Conservation (phyloP, 2,888 invertebrate species). For the Archaeoteleia sp. region DNA sequence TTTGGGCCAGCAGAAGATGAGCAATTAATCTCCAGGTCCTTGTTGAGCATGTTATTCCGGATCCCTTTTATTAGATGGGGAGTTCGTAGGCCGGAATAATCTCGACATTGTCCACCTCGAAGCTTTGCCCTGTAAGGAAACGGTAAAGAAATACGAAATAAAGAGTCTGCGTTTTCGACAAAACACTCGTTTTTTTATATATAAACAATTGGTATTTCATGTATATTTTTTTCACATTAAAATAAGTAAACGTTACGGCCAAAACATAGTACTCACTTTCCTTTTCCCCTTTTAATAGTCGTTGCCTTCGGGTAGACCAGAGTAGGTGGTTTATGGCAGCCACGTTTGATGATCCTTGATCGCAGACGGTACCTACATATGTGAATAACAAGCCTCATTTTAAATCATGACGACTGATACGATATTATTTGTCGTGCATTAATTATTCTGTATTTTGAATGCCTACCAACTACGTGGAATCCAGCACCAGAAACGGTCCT, state of each 20-base stretch:
- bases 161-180: no score
- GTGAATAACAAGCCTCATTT: background rate
- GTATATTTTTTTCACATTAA: no score
- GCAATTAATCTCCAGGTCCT: constrained; percentile 1
- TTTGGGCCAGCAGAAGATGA: background rate
- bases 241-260: background rate
- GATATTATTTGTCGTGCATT: background rate
- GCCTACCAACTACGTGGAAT: background rate
- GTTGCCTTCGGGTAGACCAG: no score
- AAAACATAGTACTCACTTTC: background rate
- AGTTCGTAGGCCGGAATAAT: constrained; percentile 16
- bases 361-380: background rate
- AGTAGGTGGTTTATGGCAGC: constrained; percentile 2
- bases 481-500: background rate
- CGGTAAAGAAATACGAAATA: background rate
- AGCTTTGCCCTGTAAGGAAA: background rate
- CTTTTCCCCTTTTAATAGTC: background rate
- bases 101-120: background rate
- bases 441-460: background rate
- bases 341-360: constrained; percentile 8
- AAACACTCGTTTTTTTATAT: no score
- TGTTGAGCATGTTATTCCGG: constrained; percentile 10
- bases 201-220: no score
- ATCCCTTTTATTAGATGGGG: constrained; percentile 23
- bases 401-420: background rate